Percentiles rank a stretch among this genome's conserved stretches.
Conservation (phyloP, 2,888 invertebrate species). For the Boloria euphrosyne region DNA sequence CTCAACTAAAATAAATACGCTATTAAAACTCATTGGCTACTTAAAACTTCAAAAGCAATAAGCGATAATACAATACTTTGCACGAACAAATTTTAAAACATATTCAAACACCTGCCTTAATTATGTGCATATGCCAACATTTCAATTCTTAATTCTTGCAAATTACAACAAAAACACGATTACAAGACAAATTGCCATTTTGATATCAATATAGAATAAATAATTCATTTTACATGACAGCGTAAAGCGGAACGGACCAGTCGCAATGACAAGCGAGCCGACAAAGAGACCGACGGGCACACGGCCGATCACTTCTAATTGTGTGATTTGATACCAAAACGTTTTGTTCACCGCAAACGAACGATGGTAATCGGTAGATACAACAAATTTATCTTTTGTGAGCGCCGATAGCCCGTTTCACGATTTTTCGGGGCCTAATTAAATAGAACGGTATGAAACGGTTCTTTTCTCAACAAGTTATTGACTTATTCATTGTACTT, state of each 20-base stretch:
- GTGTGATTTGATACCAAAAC: constrained; percentile 81
- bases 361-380: constrained; percentile 71
- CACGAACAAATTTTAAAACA: neutral
- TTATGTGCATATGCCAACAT: constrained; percentile 5
- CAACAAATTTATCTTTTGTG: constrained; percentile 76
- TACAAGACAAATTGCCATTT: constrained; percentile 19
- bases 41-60: too few species aligned
- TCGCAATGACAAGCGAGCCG: constrained; percentile 69
- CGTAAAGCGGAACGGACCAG: constrained; percentile 51
- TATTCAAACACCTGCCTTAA: constrained; percentile 10
- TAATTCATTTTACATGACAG: constrained; percentile 29
- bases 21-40: too few species aligned
- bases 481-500: constrained; percentile 45
- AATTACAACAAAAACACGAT: constrained; percentile 17
- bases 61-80: neutral
- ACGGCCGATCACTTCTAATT: constrained; percentile 78
- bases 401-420: constrained; percentile 54
- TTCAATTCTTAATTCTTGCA: neutral
- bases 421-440: constrained; percentile 56
- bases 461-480: constrained; percentile 47
- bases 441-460: constrained; percentile 60
- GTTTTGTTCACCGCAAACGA: constrained; percentile 73
- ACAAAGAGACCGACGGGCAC: constrained; percentile 70
- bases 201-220: constrained; percentile 12
- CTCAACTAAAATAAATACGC: too few species aligned